Evolutionary conservation across 2,888 invertebrate genomes (phyloP), one percentile per base, ranked within the genome.

Genomic region (Julus scandinavius): DNA sequence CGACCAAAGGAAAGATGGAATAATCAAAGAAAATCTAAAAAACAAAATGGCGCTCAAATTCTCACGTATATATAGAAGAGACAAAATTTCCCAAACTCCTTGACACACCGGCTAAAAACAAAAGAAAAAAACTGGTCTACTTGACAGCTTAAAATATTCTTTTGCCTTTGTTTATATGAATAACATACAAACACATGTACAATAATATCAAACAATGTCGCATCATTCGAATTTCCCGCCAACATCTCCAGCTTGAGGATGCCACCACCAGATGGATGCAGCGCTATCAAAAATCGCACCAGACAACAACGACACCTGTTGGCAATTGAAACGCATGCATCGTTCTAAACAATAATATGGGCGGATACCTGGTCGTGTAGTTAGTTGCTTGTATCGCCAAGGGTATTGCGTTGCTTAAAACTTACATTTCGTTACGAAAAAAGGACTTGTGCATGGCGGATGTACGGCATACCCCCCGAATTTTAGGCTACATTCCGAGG

Each of bases 381-480:
- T 63, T 63, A 63, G 63, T 63, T 63, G 63, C 63, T n/a, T n/a
- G 63, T 63, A 63, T 63, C 63, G 63, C n/a, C 63, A n/a, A 63
- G 63, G 15, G 63, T n/a, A 63, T 63, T 63, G 63, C 63, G 63
- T 63, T n/a, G n/a, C 17, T 63, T n/a, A 63, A n/a, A 63, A 45
- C 45, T 63, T 63, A 17, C 63, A 63, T 63, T 63, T 63, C 63
- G 63, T 3, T 63, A n/a, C 17, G 63, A 63, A 63, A 63, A 45
- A 63, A 63, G n/a, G 63, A 63, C 63, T 63, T n/a, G 40, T 84
- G 84, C 84, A 84, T 84, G 84, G 84, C 84, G 84, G 84, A 45
- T 84, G 84, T 84, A 84, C 84, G 63, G 63, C 17, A 20, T n/a
- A 63, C n/a, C 63, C 63, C 63, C 63, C 63, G 84, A 29, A 38